Percentiles rank a stretch among this genome's conserved stretches.
phyloP scores from a whole-genome alignment of 2,888 invertebrate species.

The Stenotaenia linearis region DNA sequence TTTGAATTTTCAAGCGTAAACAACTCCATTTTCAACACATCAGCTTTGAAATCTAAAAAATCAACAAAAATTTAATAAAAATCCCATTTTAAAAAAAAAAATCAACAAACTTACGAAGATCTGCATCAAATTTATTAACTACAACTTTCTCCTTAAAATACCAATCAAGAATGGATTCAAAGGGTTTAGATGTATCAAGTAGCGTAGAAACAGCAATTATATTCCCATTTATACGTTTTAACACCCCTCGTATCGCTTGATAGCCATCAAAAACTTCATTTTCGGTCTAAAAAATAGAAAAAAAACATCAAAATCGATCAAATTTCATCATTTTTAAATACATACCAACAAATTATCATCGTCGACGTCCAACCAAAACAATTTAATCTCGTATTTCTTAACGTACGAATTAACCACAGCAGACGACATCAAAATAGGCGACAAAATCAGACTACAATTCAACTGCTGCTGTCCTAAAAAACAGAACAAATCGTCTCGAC shows the following conservation, averaged over 20 bases:
- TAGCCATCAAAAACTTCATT: not conserved
- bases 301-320: not conserved
- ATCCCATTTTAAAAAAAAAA: not conserved
- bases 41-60: not conserved
- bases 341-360: not conserved
- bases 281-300: not conserved
- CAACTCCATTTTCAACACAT: not conserved
- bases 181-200: not conserved
- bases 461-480: not conserved
- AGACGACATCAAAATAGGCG: not conserved
- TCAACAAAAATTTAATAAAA: not conserved
- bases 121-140: not conserved
- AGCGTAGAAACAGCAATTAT: not conserved
- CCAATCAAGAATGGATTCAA: not conserved
- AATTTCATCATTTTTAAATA: not conserved
- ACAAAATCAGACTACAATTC: not conserved
- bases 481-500: not conserved
- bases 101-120: not conserved
- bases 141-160: not conserved
- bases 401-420: not conserved
- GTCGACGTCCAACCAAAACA: not conserved
- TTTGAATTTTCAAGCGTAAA: not conserved
- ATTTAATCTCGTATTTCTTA: not conserved
- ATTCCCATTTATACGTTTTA: not conserved
- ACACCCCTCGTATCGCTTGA: not conserved